A percentile compares a stretch with the other conserved stretches of the same genome.
Conservation (phyloP, 2,797 vertebrate genomes). For the Acestrorhynchus altus region DNA sequence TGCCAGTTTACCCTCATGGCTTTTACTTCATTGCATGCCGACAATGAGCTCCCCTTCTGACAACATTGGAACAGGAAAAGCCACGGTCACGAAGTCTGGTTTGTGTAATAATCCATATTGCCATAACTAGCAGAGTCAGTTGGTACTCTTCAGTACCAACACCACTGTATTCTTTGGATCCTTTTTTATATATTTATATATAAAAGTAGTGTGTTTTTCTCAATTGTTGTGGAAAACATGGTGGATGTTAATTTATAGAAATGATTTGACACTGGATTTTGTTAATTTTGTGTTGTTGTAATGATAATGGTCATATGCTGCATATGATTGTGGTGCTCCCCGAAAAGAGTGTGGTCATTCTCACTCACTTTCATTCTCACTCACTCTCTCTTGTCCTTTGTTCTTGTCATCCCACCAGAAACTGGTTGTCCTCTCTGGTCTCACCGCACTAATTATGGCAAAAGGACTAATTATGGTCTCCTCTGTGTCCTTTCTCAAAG, state of each 20-base stretch:
- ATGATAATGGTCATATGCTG: background rate
- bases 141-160: too few relatives aligned
- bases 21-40: too few relatives aligned
- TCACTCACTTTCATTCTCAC: background rate
- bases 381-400: slow-evolving; percentile 21
- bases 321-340: slow-evolving; percentile 22
- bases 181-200: too few relatives aligned
- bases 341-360: background rate
- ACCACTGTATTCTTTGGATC: too few relatives aligned
- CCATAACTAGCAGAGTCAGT: too few relatives aligned
- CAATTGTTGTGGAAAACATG: background rate
- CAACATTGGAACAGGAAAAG: too few relatives aligned
- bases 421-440: slow-evolving; percentile 34
- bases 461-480: slow-evolving; percentile 26
- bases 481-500: slow-evolving; percentile 21
- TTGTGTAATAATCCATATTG: too few relatives aligned
- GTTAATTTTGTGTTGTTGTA: background rate
- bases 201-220: too few relatives aligned
- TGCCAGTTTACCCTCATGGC: too few relatives aligned
- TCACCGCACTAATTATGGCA: slow-evolving; percentile 26
- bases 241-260: background rate
- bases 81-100: too few relatives aligned
- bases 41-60: too few relatives aligned
- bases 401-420: slow-evolving; percentile 35
- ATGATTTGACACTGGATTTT: background rate